phyloP scores from a whole-genome alignment of 2,888 invertebrate genomes.

The Monopis laevigella region DNA sequence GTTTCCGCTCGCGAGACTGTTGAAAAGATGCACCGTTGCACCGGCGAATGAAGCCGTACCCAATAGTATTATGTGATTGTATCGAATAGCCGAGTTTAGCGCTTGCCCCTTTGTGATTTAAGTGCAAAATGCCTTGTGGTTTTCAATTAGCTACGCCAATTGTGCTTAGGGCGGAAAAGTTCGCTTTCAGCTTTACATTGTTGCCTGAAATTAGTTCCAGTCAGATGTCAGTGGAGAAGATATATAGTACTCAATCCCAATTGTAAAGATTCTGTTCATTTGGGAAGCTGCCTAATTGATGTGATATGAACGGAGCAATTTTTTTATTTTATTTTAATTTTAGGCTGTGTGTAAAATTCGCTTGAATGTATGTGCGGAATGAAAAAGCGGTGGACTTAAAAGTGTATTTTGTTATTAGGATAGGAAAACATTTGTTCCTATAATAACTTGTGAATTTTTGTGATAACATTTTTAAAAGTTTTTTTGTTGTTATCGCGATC shows the following conservation, averaged over 20 bases:
- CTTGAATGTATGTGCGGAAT: no score
- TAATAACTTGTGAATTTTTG: no score
- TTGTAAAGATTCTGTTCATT: slow-evolving; percentile 2
- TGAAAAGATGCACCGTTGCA: slow-evolving; percentile 41
- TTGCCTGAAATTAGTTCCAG: slow-evolving; percentile 45
- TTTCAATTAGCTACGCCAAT: neutral
- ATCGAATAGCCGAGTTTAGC: slow-evolving; percentile 14
- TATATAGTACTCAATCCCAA: slow-evolving; percentile 25
- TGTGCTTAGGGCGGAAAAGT: slow-evolving; percentile 24
- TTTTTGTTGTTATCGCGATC: no score
- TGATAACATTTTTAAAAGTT: no score
- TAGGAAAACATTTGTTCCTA: no score
- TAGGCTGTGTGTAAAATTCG: no score
- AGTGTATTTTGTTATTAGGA: no score
- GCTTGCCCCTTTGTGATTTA: slow-evolving; percentile 1
- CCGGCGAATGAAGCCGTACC: neutral
- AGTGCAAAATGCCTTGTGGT: slow-evolving; percentile 3
- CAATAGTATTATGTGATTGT: slow-evolving; percentile 1
- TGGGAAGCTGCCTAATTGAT: neutral
- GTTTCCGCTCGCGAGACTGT: slow-evolving; percentile 30
- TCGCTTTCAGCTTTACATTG: slow-evolving; percentile 40
- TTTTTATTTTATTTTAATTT: no score
- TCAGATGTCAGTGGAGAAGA: slow-evolving; percentile 40
- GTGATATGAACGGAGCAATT: no score
- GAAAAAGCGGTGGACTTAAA: no score